Percentiles rank a stretch among this genome's conserved stretches.
phyloP scores from a whole-genome alignment of 1,140 invertebrate genomes.

The Oryzaephilus surinamensis region DNA sequence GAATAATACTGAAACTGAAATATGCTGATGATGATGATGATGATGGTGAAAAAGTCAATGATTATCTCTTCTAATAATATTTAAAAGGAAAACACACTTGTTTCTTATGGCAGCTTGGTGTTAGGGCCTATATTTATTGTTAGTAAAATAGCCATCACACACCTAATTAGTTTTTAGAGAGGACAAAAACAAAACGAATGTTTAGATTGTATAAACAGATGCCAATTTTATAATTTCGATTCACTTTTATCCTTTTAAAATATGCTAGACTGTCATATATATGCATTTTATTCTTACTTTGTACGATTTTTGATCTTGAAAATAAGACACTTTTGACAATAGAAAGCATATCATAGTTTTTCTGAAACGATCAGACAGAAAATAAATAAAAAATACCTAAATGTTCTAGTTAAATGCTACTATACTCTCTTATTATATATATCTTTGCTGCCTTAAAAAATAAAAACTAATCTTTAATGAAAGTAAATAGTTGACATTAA shows the following conservation, averaged over 20 bases:
- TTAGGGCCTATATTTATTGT: slow-evolving; percentile 16
- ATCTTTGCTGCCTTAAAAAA: slow-evolving; percentile 34
- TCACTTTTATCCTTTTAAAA: too few relatives aligned
- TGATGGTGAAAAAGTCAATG: slow-evolving; percentile 2
- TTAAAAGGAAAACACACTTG: slow-evolving; percentile 4
- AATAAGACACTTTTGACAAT: too few relatives aligned
- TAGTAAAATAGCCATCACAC: slow-evolving; percentile 14
- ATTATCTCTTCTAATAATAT: not conserved
- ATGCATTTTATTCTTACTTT: too few relatives aligned
- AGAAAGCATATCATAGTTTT: not conserved
- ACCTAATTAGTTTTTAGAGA: slow-evolving; percentile 17
- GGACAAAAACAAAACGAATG: slow-evolving; percentile 5
- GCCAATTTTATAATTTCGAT: slow-evolving; percentile 5
- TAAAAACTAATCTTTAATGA: slow-evolving; percentile 17
- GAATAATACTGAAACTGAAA: too few relatives aligned
- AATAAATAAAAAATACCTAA: slow-evolving; percentile 3
- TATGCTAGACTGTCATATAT: too few relatives aligned
- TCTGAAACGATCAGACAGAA: not conserved
- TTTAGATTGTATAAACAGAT: slow-evolving; percentile 4
- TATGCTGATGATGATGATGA: too few relatives aligned
- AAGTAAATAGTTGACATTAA: slow-evolving; percentile 30
- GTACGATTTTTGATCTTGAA: too few relatives aligned
- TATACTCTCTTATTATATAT: too few relatives aligned
- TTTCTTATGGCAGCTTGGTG: slow-evolving; percentile 19
- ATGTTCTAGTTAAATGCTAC: slow-evolving; percentile 21